Base-by-base conservation (phyloP, 1,140 invertebrate species). In the Campoletis sonorensis region DNA sequence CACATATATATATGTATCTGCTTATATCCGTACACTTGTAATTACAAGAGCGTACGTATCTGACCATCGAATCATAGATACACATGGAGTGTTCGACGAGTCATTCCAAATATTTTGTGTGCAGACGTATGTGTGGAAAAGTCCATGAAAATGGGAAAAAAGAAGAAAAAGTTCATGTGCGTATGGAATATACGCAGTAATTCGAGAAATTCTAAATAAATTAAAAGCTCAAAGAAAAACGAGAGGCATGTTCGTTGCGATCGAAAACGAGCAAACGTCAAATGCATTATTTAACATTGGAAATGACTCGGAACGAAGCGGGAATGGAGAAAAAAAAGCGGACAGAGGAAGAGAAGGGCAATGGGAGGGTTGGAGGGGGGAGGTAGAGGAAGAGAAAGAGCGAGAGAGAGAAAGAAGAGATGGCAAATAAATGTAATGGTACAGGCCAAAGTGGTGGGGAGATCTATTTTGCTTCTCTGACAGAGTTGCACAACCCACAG, bases 261-360 rank as follows among this genome's bases (percentile, higher is more conserved):
- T 40, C 61, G 27, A 0, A 45, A 49, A 67, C 18, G 40, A 45
- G 64, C 49, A 76, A 83, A 77, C 70, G 67, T 75, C 70, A 81
- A 81, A 68, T 33, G 51, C 84, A 84, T 81, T 82, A 82, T 87
- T 85, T 83, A 84, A 84, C 54, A 49, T 76, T 58, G 76, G 80
- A 81, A n/a, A 78, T 13, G 68, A 81, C 37, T 37, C 37, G 80
- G 77, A 86, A 85, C 26, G 54, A 45, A 68, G 13, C 21, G 40
- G 18, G 26, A 81, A 49, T 49, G 61, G 21, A 33, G 26, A 51
- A 71, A 58, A 27, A 71, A n/a, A n/a, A n/a, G n/a, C 26, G 27
- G 45, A 23, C 37, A 33, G 21, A 51, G 37, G 27, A 15, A 79
- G 71, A 73, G 71, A 72, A 16, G 21, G 70, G 33, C 4, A 30